phyloP scores from a whole-genome alignment of 1,140 invertebrate genomes.

The Drosophila bipectinata region DNA sequence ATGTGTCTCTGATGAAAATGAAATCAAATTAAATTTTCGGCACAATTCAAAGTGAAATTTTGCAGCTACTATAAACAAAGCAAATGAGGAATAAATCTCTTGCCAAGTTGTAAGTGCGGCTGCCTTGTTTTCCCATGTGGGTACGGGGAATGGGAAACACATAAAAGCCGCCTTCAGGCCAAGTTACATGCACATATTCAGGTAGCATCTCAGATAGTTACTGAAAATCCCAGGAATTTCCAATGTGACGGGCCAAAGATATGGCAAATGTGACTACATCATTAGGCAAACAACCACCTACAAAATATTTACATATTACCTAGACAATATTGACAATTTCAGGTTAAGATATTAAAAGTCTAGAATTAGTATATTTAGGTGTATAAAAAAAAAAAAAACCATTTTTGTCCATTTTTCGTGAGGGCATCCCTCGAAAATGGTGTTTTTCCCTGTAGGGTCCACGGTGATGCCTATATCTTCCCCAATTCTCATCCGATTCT shows the following conservation, averaged over 20 bases:
- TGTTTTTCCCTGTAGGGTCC: no score
- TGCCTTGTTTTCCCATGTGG: slow-evolving; percentile 16
- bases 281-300: neutral
- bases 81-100: slow-evolving; percentile 40
- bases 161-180: slow-evolving; percentile 10
- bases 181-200: slow-evolving; percentile 19
- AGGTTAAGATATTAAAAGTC: no score
- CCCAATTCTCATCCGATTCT: no score
- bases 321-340: neutral
- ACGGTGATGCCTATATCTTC: no score
- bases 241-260: neutral
- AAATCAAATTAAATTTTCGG: slow-evolving; percentile 82
- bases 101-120: slow-evolving; percentile 7
- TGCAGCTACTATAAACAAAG: slow-evolving; percentile 36
- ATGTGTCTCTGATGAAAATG: slow-evolving; percentile 74
- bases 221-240: slow-evolving; percentile 4
- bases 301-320: no score
- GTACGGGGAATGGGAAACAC: slow-evolving; percentile 23
- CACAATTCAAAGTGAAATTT: slow-evolving; percentile 74
- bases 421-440: no score
- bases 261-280: neutral
- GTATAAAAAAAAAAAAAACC: no score
- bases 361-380: no score
- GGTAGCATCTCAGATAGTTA: slow-evolving; percentile 20
- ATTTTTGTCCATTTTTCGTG: no score